A percentile compares a stretch with the other conserved stretches of the same genome.
Evolutionary conservation across 2,797 vertebrate genomes (phyloP).

Genomic region (Cottoperca gobio): DNA sequence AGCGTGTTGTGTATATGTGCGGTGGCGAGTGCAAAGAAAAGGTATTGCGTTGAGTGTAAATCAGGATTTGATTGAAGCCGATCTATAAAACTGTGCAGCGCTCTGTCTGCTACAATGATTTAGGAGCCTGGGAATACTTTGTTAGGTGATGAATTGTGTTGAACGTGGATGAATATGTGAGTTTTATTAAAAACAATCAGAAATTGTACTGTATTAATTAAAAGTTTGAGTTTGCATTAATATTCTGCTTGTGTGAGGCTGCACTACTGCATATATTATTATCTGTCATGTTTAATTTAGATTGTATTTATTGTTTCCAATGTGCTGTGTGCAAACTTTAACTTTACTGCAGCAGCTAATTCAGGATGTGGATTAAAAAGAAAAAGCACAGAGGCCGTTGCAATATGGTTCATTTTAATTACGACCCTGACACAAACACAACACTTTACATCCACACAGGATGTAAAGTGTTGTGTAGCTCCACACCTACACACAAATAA

Average conservation of each 20-base stretch:
- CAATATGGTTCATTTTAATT: background rate
- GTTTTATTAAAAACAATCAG: background rate
- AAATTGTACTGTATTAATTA: slow-evolving; percentile 10
- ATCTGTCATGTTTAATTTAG: slow-evolving; percentile 11
- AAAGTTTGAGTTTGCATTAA: slow-evolving; percentile 17
- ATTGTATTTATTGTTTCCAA: background rate
- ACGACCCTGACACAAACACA: background rate
- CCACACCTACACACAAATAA: background rate
- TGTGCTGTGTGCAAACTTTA: background rate
- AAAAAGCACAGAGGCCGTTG: background rate
- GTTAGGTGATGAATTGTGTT: background rate
- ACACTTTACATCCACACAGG: background rate
- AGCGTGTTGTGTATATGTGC: background rate
- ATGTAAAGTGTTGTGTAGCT: background rate
- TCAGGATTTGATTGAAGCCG: slow-evolving; percentile 41
- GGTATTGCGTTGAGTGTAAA: slow-evolving; percentile 42
- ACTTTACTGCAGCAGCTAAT: background rate
- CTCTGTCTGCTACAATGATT: background rate
- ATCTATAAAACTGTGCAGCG: slow-evolving; percentile 51
- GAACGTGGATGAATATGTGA: background rate
- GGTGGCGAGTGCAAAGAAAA: background rate
- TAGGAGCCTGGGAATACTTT: background rate
- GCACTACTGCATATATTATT: background rate
- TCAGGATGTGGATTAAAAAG: background rate
- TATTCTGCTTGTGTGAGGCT: background rate